Evolutionary conservation across 2,797 vertebrate genomes (phyloP).

Genomic region (Chrosomus eos): DNA sequence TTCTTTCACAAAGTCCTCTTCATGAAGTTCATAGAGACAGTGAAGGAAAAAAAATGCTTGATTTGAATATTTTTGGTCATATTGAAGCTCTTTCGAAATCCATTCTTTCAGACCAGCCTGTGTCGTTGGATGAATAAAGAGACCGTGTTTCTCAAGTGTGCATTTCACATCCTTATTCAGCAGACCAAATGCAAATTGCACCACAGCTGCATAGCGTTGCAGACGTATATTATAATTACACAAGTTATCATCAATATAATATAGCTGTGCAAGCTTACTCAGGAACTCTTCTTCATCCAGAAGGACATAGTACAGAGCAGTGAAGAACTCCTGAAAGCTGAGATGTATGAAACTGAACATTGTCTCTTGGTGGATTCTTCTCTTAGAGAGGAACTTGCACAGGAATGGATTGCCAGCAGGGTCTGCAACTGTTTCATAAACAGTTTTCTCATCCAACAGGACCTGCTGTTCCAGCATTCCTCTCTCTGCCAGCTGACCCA

Average conservation of each 20-base stretch:
- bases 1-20: not conserved
- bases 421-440: not conserved
- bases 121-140: not conserved
- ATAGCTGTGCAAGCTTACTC: not conserved
- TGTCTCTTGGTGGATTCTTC: not conserved
- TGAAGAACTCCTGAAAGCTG: slow-evolving; percentile 56
- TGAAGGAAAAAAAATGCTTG: rapidly evolving
- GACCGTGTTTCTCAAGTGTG: not conserved
- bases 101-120: not conserved
- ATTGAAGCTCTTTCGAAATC: not conserved
- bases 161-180: not conserved
- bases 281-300: not conserved
- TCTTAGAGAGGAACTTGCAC: slow-evolving; percentile 28
- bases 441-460: slow-evolving; percentile 6
- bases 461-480: slow-evolving; percentile 31
- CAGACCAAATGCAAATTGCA: not conserved
- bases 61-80: rapidly evolving
- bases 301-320: slow-evolving; percentile 20
- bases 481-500: slow-evolving; percentile 49
- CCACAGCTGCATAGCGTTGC: not conserved
- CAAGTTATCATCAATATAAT: not conserved
- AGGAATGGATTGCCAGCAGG: slow-evolving; percentile 34
- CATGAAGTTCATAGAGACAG: slow-evolving; percentile 26
- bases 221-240: too few species aligned
- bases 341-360: slow-evolving; percentile 55